These are phyloP conservation scores for Pagetopsis macropterus DNA, from an alignment of 2,797 vertebrate genomes.

Conservation along the genomic window DNA sequence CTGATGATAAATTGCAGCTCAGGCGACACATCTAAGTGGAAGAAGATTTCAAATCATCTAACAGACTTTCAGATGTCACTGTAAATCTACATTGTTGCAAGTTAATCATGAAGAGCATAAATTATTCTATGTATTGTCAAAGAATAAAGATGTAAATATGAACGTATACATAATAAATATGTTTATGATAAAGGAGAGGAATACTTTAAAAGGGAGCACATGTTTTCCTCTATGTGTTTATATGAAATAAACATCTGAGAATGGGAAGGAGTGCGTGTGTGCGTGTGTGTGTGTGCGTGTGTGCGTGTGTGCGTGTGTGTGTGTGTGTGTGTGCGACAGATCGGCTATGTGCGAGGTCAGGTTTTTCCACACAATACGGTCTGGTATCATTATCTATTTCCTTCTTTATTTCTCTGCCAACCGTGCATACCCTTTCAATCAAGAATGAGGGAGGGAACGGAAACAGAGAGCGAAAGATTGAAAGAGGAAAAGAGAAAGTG, in stretches of 20 bases:
- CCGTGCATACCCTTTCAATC: conserved; percentile 72
- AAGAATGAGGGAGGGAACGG: conserved; percentile 46
- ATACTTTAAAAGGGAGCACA: conserved; percentile 12
- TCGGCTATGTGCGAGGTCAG: conserved; percentile 68
- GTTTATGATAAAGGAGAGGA: conserved; percentile 30
- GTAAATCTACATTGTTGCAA: conserved; percentile 20
- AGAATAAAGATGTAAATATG: neutral
- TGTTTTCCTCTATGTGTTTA: conserved; percentile 28
- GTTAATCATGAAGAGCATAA: neutral
- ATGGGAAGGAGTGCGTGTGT: neutral
- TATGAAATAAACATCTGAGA: conserved; percentile 24
- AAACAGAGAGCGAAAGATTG: conserved; percentile 35
- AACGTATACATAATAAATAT: neutral
- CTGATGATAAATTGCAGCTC: conserved; percentile 30
- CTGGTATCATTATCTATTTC: conserved; percentile 71
- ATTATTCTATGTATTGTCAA: neutral
- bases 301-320: too few relatives aligned
- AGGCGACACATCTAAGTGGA: conserved; percentile 31
- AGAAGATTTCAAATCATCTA: conserved; percentile 36
- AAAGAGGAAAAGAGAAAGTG: conserved; percentile 30
- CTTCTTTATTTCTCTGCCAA: conserved; percentile 67
- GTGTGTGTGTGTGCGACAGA: conserved; percentile 35
- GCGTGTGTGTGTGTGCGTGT: too few relatives aligned
- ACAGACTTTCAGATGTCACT: conserved; percentile 14
- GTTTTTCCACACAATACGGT: conserved; percentile 72